Percentiles rank a stretch among this genome's conserved stretches.
phyloP scores from a whole-genome alignment of 2,797 vertebrate species.

The Monodelphis domestica region DNA sequence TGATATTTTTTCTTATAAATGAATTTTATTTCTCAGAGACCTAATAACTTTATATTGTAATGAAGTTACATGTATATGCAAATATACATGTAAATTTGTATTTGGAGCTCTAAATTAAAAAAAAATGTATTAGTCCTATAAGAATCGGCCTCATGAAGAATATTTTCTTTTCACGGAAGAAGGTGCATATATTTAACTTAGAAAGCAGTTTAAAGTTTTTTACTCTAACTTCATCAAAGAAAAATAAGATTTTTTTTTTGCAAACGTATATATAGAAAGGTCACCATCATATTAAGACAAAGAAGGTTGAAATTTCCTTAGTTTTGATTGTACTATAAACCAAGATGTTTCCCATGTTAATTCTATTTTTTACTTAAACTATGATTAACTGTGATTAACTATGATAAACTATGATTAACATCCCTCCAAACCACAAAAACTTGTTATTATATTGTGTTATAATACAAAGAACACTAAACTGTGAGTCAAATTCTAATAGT shows the following conservation, averaged over 20 bases:
- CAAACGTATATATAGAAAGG: neutral
- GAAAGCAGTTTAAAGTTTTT: constrained; percentile 41
- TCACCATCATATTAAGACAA: neutral
- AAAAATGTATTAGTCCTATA: constrained; percentile 35
- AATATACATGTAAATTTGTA: constrained; percentile 41
- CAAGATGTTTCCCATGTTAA: neutral
- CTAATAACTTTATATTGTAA: neutral
- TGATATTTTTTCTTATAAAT: neutral
- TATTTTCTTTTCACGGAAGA: constrained; percentile 1
- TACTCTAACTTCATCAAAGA: constrained; percentile 25
- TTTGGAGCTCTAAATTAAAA: constrained; percentile 54
- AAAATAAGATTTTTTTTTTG: constrained; percentile 17
- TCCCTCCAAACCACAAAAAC: neutral
- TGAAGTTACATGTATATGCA: neutral
- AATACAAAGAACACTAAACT: neutral
- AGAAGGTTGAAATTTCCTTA: neutral
- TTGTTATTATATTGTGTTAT: neutral
- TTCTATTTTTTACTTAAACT: neutral
- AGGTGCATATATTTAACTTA: constrained; percentile 6
- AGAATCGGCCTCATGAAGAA: constrained; percentile 10
- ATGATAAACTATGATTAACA: neutral
- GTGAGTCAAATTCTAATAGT: neutral
- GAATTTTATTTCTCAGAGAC: neutral
- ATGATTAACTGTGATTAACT: neutral
- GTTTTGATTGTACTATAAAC: neutral